A percentile compares a stretch with the other conserved stretches of the same genome.
Conservation (phyloP, 2,797 vertebrate genomes). For the Diceros bicornis region DNA sequence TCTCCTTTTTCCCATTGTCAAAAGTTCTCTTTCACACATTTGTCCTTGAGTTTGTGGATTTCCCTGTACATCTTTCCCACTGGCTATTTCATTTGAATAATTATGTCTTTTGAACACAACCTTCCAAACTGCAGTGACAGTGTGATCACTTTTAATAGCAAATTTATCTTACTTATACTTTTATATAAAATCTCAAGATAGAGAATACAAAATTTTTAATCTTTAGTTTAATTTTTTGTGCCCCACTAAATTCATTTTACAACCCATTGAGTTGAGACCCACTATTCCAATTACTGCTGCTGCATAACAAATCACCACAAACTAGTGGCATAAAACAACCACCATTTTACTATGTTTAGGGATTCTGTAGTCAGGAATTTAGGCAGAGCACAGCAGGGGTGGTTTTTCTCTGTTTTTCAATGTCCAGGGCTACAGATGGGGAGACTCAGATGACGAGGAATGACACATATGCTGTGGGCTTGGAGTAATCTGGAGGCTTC, state of each 20-base stretch:
- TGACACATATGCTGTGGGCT: background rate
- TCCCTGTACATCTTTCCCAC: background rate
- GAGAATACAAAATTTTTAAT: background rate
- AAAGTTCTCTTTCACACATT: background rate
- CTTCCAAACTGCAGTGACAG: background rate
- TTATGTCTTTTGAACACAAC: background rate
- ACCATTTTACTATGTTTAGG: background rate
- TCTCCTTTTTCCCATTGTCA: background rate
- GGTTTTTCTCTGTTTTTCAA: background rate
- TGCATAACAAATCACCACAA: background rate
- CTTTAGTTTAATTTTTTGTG: background rate
- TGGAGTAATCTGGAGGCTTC: background rate
- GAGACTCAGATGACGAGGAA: background rate
- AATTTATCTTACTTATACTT: background rate
- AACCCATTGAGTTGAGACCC: background rate
- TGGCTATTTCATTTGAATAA: background rate
- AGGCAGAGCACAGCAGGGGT: background rate
- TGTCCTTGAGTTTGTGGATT: background rate
- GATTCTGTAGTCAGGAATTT: slow-evolving; percentile 1
- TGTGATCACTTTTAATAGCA: background rate
- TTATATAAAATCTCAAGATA: background rate
- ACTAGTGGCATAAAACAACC: background rate
- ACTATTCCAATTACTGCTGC: background rate
- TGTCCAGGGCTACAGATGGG: background rate
- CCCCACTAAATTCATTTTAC: background rate